Percentiles rank a stretch among this genome's conserved stretches.
phyloP scores from a whole-genome alignment of 30 jellyfish, hydroid and myxozoan genomes.

The Cassiopea xamachana region DNA sequence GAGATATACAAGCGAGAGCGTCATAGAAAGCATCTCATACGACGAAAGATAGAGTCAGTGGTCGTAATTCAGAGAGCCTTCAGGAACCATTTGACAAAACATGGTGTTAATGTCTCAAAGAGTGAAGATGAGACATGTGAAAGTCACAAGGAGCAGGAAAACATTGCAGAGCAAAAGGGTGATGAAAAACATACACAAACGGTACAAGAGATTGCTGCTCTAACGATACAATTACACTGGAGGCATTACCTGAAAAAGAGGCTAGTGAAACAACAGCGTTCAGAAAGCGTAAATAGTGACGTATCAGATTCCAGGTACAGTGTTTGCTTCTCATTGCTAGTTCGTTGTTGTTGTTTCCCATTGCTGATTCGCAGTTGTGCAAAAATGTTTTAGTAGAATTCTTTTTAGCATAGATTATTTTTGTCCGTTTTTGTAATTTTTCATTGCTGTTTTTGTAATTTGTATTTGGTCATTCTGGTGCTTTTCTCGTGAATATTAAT shows the following conservation, averaged over 20 bases:
- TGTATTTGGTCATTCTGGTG: too few relatives aligned
- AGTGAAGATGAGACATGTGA: neutral
- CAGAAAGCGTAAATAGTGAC: slow-evolving; percentile 7
- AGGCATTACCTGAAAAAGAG: slow-evolving; percentile 78
- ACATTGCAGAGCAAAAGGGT: neutral
- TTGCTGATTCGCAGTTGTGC: too few relatives aligned
- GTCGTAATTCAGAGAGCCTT: slow-evolving; percentile 81
- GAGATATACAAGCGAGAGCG: slow-evolving; percentile 79
- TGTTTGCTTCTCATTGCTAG: neutral
- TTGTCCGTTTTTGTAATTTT: too few relatives aligned
- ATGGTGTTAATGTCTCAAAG: neutral
- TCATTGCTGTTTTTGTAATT: too few relatives aligned
- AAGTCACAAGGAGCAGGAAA: neutral
- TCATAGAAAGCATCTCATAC: slow-evolving; percentile 65
- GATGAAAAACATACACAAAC: slow-evolving; percentile 10
- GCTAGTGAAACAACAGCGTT: slow-evolving; percentile 41
- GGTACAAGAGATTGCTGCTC: slow-evolving; percentile 86
- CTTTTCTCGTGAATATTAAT: too few relatives aligned
- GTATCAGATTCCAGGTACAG: slow-evolving; percentile 46
- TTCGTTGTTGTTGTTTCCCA: too few relatives aligned
- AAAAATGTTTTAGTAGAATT: too few relatives aligned
- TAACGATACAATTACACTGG: slow-evolving; percentile 93
- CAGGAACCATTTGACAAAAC: slow-evolving; percentile 46
- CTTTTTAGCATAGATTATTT: too few relatives aligned
- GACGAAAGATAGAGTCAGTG: slow-evolving; percentile 92